Evolutionary conservation across 2,113 vertebrate genomes (phyloP).

Genomic region (Pristiophorus japonicus): DNA sequence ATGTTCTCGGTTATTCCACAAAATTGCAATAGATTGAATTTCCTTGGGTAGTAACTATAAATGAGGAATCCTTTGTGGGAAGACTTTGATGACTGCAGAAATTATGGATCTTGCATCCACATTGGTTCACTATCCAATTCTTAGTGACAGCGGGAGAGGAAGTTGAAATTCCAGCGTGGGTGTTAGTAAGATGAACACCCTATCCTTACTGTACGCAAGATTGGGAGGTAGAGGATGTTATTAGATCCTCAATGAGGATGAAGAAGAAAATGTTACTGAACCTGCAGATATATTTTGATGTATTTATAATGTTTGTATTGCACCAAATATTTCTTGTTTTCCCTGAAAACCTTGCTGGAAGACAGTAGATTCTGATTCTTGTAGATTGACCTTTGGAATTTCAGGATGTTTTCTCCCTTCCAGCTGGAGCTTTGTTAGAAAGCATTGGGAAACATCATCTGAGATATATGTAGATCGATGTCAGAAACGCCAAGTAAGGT

Average conservation of each 20-base stretch:
- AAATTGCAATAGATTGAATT: neutral
- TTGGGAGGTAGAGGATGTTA: no score
- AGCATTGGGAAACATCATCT: neutral
- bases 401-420: neutral
- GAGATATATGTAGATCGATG: neutral
- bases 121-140: no score
- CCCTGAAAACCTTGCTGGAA: neutral
- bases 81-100: no score
- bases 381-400: neutral
- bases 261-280: no score
- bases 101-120: no score
- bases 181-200: no score
- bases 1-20: no score
- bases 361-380: neutral
- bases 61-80: neutral
- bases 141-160: no score
- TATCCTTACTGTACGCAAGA: no score
- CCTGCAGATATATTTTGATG: neutral
- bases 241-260: no score
- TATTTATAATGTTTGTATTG: neutral
- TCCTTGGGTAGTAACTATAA: neutral
- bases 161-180: no score
- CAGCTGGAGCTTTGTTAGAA: neutral
- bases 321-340: neutral
- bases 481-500: neutral